phyloP scores from a whole-genome alignment of 1,140 invertebrate genomes.

The Drosophila sproati region DNA sequence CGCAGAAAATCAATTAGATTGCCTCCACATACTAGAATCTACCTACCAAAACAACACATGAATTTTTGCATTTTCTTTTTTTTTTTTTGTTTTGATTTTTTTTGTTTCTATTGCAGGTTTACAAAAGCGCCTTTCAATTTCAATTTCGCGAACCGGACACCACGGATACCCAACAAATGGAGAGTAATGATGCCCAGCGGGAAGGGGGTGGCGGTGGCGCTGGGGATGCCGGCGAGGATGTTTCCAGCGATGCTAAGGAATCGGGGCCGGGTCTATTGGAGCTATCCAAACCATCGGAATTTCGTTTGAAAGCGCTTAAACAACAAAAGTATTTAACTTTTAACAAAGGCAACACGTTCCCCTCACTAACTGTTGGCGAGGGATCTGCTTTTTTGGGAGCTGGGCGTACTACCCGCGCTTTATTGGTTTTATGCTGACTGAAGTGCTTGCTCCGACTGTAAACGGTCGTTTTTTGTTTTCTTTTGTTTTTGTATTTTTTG shows the following conservation, averaged over 20 bases:
- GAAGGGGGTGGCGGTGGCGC: constrained; percentile 29
- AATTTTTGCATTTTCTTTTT: constrained; percentile 7
- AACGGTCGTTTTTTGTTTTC: constrained; percentile 32
- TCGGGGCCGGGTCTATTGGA: constrained; percentile 79
- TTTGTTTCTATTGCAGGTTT: constrained; percentile 61
- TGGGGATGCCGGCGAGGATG: constrained; percentile 61
- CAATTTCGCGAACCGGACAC: constrained; percentile 84
- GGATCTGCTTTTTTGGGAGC: constrained; percentile 9
- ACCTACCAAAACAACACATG: constrained; percentile 20
- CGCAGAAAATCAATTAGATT: constrained; percentile 73
- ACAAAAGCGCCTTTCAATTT: constrained; percentile 74
- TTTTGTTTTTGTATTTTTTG: constrained; percentile 55
- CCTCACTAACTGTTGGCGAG: constrained; percentile 34
- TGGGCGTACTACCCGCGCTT: constrained; percentile 54
- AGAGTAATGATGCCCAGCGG: constrained; percentile 60
- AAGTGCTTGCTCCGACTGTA: constrained; percentile 28
- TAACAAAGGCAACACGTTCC: constrained; percentile 70
- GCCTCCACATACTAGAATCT: constrained; percentile 40
- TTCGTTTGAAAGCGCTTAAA: constrained; percentile 84
- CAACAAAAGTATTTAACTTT: constrained; percentile 84
- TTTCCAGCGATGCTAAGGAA: constrained; percentile 73
- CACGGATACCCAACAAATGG: constrained; percentile 64
- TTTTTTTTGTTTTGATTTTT: constrained; percentile 3
- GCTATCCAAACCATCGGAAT: constrained; percentile 84
- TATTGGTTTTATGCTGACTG: constrained; percentile 66